phyloP scores from a whole-genome alignment of 2,888 invertebrate genomes.

The Hypercompe scribonia region DNA sequence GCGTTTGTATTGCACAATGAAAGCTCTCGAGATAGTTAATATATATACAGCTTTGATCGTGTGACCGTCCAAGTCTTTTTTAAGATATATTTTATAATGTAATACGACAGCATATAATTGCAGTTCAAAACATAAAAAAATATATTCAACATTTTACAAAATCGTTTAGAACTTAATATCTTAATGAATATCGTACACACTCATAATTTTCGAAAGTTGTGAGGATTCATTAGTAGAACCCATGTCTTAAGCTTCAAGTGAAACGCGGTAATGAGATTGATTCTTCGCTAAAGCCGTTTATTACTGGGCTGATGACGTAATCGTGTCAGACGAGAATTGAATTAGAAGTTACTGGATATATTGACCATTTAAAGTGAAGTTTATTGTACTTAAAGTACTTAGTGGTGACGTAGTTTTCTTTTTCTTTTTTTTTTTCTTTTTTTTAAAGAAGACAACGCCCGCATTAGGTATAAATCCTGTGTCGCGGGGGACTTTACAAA shows the following conservation, averaged over 20 bases:
- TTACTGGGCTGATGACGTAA: constrained; percentile 19
- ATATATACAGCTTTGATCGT: too few species aligned
- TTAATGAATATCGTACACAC: constrained; percentile 7
- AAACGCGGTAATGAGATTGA: constrained; percentile 22
- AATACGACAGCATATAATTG: too few species aligned
- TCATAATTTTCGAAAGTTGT: background rate
- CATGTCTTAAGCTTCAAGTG: constrained; percentile 16
- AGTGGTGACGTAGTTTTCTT: too few species aligned
- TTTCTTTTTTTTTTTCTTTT: too few species aligned
- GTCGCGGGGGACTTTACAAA: too few species aligned
- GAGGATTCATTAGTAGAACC: constrained; percentile 24
- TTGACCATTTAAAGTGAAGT: background rate
- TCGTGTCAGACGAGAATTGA: constrained; percentile 9
- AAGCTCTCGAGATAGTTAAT: too few species aligned
- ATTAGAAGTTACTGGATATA: constrained; percentile 7
- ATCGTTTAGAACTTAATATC: background rate
- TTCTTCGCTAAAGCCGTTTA: constrained; percentile 23
- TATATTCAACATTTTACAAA: background rate
- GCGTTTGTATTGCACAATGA: too few species aligned
- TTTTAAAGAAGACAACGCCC: too few species aligned
- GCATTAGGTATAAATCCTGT: too few species aligned
- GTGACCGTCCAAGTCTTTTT: too few species aligned
- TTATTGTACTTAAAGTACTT: background rate
- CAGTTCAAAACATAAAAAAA: background rate
- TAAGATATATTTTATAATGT: too few species aligned